These are phyloP conservation scores for Megaceryle torquata DNA, from an alignment of 2,113 vertebrate species.

Conservation along the genomic window DNA sequence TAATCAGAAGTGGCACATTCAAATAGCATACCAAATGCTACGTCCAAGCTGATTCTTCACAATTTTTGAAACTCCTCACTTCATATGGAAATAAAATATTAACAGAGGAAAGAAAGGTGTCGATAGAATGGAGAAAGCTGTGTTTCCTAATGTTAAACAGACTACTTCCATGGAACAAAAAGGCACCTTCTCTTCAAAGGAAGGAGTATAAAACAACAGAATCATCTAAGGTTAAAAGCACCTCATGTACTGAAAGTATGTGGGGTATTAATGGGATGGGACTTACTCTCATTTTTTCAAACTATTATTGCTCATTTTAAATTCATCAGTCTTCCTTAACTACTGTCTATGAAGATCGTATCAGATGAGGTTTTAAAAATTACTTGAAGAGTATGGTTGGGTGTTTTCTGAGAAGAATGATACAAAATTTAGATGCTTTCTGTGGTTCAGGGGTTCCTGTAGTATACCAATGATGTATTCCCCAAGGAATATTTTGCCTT, in stretches of 20 bases:
- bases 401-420: neutral
- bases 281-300: neutral
- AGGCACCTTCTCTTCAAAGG: neutral
- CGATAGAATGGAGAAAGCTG: neutral
- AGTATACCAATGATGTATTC: neutral
- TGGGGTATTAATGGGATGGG: neutral
- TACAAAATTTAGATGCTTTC: neutral
- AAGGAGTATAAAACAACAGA: neutral
- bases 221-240: neutral
- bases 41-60: neutral
- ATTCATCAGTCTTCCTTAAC: neutral
- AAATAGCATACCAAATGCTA: neutral
- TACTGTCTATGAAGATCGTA: neutral
- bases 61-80: neutral
- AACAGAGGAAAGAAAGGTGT: neutral
- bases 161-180: neutral
- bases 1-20: constrained; percentile 15
- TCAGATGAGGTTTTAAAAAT: neutral
- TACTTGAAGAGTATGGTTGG: neutral
- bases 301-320: neutral
- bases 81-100: constrained; percentile 18
- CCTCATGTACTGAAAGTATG: neutral
- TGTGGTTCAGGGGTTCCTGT: neutral
- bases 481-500: neutral
- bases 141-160: constrained; percentile 5